phyloP scores from a whole-genome alignment of 2,797 vertebrate species.

The Leuciscus waleckii region DNA sequence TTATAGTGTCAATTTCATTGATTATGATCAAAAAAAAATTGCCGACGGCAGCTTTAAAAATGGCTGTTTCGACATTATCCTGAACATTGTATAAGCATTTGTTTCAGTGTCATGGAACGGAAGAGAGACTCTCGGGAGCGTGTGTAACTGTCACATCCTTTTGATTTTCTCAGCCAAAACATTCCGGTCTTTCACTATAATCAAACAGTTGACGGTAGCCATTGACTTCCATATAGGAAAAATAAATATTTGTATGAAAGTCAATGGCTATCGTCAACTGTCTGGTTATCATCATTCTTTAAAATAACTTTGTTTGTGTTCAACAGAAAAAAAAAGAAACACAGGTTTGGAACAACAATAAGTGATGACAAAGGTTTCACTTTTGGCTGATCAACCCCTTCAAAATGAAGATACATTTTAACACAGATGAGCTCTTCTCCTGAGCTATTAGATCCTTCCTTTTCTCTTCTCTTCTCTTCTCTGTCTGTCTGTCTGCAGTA shows the following conservation, averaged over 20 bases:
- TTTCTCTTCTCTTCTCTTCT: not conserved
- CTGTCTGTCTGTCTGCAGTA: constrained; percentile 14
- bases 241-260: too few species aligned
- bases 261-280: too few species aligned
- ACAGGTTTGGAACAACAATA: not conserved
- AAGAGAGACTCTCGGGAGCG: not conserved
- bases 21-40: too few species aligned
- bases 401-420: not conserved
- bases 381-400: not conserved
- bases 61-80: too few species aligned
- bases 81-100: not conserved
- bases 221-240: too few species aligned
- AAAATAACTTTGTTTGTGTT: not conserved
- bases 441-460: constrained; percentile 9
- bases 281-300: not conserved
- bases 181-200: too few species aligned
- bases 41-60: too few species aligned
- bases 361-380: not conserved
- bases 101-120: not conserved
- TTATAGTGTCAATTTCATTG: too few species aligned
- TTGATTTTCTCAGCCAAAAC: not conserved
- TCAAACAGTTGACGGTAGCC: too few species aligned
- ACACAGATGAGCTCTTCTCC: constrained; percentile 2
- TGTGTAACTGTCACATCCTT: not conserved
- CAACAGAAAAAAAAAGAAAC: not conserved